Conservation (phyloP, 2,113 vertebrate species). For the Python bivittatus region DNA sequence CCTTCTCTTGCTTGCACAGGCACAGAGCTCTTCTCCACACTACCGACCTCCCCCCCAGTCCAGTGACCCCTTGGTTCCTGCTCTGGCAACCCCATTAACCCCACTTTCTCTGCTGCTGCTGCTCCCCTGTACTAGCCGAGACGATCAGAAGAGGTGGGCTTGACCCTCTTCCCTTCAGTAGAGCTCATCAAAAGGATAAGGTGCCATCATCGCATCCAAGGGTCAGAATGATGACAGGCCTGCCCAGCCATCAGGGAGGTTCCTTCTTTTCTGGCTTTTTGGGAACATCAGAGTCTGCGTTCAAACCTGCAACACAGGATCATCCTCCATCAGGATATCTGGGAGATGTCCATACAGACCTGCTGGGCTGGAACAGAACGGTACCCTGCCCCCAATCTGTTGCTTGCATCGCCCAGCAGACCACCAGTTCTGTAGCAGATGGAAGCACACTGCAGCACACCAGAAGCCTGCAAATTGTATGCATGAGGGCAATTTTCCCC, state of each 20-base stretch:
- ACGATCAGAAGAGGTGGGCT: not conserved
- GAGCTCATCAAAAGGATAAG: not conserved
- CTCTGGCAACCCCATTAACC: not conserved
- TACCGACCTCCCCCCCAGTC: not conserved
- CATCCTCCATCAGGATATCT: not conserved
- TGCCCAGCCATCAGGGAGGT: not conserved
- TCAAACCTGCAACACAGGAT: conserved; percentile 24
- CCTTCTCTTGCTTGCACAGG: not conserved
- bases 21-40: too few relatives aligned
- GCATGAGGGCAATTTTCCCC: not conserved
- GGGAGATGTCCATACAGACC: not conserved
- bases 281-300: not conserved
- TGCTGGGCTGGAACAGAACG: not conserved
- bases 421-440: too few relatives aligned
- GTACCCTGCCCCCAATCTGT: not conserved
- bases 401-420: not conserved
- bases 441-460: too few relatives aligned
- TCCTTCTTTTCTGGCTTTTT: not conserved
- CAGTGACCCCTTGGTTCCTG: not conserved
- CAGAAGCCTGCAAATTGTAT: too few relatives aligned
- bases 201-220: not conserved
- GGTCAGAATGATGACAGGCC: not conserved
- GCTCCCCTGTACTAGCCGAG: not conserved
- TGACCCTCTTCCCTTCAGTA: not conserved
- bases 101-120: not conserved